These are phyloP conservation scores for Etheostoma spectabile DNA, from an alignment of 2,113 vertebrate species.

Conservation along the genomic window DNA sequence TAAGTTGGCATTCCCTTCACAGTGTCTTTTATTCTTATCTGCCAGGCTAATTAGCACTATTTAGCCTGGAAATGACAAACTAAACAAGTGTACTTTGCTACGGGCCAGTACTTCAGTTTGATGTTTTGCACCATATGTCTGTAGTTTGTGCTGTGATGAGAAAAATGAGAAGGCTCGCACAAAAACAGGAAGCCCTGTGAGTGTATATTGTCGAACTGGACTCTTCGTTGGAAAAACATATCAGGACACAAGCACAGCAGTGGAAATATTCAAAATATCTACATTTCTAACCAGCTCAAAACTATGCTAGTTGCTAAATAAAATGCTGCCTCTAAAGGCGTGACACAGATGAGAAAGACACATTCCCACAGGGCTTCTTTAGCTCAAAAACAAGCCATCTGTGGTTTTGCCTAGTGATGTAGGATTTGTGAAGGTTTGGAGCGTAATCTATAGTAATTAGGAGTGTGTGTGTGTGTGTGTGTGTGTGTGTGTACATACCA, in stretches of 20 bases:
- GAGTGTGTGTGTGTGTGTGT: slow-evolving; percentile 5
- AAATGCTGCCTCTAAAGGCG: neutral
- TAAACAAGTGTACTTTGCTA: neutral
- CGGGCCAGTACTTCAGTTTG: neutral
- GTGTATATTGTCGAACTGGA: neutral
- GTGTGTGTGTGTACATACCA: slow-evolving; percentile 81
- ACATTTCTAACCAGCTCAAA: neutral
- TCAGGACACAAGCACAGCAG: neutral
- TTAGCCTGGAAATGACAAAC: slow-evolving; percentile 18
- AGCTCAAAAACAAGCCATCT: slow-evolving; percentile 15
- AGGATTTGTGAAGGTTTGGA: slow-evolving; percentile 16
- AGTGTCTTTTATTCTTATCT: slow-evolving; percentile 24
- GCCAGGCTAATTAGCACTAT: slow-evolving; percentile 28
- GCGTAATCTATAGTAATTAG: slow-evolving; percentile 60
- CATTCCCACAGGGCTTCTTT: slow-evolving; percentile 1
- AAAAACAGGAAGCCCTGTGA: neutral
- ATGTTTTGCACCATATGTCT: slow-evolving; percentile 16
- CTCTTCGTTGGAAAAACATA: neutral
- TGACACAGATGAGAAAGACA: neutral
- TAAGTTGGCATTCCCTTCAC: slow-evolving; percentile 13
- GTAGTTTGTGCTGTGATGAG: slow-evolving; percentile 13
- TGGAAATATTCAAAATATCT: neutral
- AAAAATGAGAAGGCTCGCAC: neutral
- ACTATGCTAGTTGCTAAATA: neutral
- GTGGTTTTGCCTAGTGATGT: neutral